Evolutionary conservation across 2,113 vertebrate genomes (phyloP), one percentile per base, ranked within the genome.

Genomic region (Albula glossodonta): DNA sequence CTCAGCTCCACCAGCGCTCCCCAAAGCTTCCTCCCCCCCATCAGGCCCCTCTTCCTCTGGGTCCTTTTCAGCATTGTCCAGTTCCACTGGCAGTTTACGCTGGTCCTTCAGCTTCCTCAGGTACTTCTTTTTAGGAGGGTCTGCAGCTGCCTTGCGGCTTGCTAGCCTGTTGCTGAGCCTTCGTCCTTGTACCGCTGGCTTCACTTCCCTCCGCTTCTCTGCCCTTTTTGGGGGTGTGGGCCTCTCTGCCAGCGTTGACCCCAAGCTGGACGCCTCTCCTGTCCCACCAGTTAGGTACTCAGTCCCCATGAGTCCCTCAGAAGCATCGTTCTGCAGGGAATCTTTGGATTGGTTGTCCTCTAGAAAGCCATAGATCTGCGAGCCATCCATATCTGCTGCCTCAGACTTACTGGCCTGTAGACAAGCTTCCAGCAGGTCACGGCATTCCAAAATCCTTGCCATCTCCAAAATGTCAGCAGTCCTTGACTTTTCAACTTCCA

Each of bases 361-460:
- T 48, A 51, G 25, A 12, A 19, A 51, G 63, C 19, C 66, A 22
- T 87, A 66, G 83, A 25, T 86, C 19, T 13, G 2, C 0, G 63
- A 7, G 1, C 84, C 85, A 19, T 85, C 90, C 60, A 86, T 87
- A 0, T 89, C 86, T 60, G 89, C 60, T 48, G 88, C 91, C 60
- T 88, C 85, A 41, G 60, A 15, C 17, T 82, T 84, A 12, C 52
- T 95, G 12, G 96, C 86, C 0, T 95, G 95, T 1, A 92, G 90
- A 84, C 98, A 99, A 74, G 96, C 95, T 88, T 97, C 95, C 0
- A 95, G 93, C 10, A 99, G 93, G 56, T 96, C 96, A 83, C 94
- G 93, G 81, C 99, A 99, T 86, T 98, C 97, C 17, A 99, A 92
- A 83, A 96, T 94, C 25, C 96, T 94, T 0, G 98, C 98, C 15